A percentile compares a stretch with the other conserved stretches of the same genome.
Conservation (phyloP, 2,888 invertebrate genomes). For the Athripsodes cinereus region DNA sequence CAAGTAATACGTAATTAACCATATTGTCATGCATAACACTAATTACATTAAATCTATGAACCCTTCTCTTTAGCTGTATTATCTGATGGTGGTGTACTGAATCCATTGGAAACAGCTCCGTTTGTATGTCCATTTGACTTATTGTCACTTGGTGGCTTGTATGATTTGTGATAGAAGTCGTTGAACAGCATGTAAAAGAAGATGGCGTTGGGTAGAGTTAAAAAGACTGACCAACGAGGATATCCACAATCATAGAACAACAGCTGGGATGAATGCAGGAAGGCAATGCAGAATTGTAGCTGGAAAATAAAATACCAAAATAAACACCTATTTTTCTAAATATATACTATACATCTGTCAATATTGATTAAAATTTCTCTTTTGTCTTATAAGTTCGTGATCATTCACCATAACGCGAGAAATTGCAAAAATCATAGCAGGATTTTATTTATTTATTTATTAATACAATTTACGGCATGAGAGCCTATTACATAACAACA, state of each 20-base stretch:
- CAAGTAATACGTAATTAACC: no score
- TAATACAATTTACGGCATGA: no score
- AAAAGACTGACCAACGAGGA: conserved; percentile 73
- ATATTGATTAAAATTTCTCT: no score
- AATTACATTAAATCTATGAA: background rate
- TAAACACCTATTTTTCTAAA: no score
- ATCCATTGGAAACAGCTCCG: conserved; percentile 26
- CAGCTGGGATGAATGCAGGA: conserved; percentile 79
- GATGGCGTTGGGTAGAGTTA: conserved; percentile 84
- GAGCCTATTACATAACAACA: no score
- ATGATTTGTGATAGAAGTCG: conserved; percentile 83
- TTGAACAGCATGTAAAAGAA: conserved; percentile 91
- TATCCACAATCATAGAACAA: conserved; percentile 84
- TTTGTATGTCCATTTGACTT: conserved; percentile 32
- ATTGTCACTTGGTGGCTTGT: conserved; percentile 41
- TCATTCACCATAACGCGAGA: no score
- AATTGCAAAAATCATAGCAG: no score
- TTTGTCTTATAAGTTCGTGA: no score
- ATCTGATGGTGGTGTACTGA: background rate
- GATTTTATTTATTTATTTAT: no score
- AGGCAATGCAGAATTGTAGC: conserved; percentile 86
- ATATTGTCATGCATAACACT: no score
- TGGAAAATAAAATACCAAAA: conserved; percentile 41
- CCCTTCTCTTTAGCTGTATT: background rate
- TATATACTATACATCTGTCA: no score